phyloP scores from a whole-genome alignment of 2,888 invertebrate genomes.

The Nesidiocoris tenuis region DNA sequence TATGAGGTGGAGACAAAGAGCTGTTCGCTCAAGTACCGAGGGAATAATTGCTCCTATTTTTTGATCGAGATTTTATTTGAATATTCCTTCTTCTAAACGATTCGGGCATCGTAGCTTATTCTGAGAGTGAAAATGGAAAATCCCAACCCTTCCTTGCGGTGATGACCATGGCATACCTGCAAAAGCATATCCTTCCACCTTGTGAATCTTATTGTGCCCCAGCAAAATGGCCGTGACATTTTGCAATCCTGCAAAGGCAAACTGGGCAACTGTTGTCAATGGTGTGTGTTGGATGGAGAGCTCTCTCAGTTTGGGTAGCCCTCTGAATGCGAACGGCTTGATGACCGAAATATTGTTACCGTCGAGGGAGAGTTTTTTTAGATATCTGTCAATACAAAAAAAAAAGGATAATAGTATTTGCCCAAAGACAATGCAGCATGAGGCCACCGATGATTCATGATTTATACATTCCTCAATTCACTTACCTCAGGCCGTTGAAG shows the following conservation, averaged over 20 bases:
- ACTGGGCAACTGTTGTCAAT: conserved; percentile 74
- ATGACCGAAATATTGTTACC: conserved; percentile 83
- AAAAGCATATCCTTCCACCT: conserved; percentile 73
- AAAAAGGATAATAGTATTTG: too few species aligned
- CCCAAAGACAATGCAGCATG: too few species aligned
- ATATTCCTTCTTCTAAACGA: too few species aligned
- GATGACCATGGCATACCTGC: conserved; percentile 65
- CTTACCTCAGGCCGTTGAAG: conserved; percentile 73
- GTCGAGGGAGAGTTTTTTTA: conserved; percentile 80
- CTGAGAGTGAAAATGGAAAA: too few species aligned
- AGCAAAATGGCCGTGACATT: conserved; percentile 72
- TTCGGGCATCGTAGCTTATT: too few species aligned
- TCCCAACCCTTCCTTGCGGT: too few species aligned
- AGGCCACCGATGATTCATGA: too few species aligned
- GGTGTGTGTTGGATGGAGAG: conserved; percentile 85
- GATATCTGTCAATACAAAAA: conserved; percentile 47
- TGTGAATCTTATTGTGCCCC: conserved; percentile 69
- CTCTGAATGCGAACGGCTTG: conserved; percentile 82
- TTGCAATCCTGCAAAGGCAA: conserved; percentile 80
- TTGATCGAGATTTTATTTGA: too few species aligned
- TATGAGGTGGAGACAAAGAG: too few species aligned
- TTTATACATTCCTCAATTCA: too few species aligned
- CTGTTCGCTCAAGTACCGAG: too few species aligned
- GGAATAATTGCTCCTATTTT: too few species aligned
- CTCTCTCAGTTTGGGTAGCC: conserved; percentile 72